Evolutionary conservation across 2,888 invertebrate species (phyloP), one percentile per base, ranked within the genome.

Genomic region (Hedya salicella): DNA sequence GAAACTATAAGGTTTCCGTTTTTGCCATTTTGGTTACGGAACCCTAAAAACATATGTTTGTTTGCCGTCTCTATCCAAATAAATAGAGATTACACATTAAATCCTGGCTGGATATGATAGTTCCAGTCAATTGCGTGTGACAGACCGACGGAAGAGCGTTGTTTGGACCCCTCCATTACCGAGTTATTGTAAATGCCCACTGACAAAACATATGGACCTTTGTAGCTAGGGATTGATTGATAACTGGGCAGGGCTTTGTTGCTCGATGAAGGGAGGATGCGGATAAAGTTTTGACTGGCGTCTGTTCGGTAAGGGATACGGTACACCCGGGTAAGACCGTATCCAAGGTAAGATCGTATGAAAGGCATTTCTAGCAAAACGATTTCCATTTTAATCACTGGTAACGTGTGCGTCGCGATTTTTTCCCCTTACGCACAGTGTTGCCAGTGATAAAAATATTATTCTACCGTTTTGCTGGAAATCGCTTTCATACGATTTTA

Each of bases 191-290:
- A 82, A 75, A 81, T 73, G 75, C 75, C 73, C 70, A 59, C 84
- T 89, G 88, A 88, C 89, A 88, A 86, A 89, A 89, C 87, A 89
- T 79, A 81, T 76, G 72, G 72, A 64, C 72, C 72, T 71, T 66
- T 69, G 69, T 53, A 68, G 70, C 46, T 50, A 40, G 25, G 65
- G 70, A 73, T 73, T 77, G 77, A 78, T 77, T 70, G 72, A 76
- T 76, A 70, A 53, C 57, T 2, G 42, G 25, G 25, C 11, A 42
- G 52, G 60, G 54, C 44, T 53, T 59, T 62, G 69, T 60, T 53
- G n/a, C n/a, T n/a, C n/a, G 46, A n/a, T 42, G 3, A 32, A 50
- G 63, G 56, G 49, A 40, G 49, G 46, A 39, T 57, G 30, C 14
- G 9, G 36, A 0, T 11, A 19, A 40, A 39, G 21, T 25, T 49